phyloP scores from a whole-genome alignment of 2,113 vertebrate genomes.

The Cephalopholis sonnerati region DNA sequence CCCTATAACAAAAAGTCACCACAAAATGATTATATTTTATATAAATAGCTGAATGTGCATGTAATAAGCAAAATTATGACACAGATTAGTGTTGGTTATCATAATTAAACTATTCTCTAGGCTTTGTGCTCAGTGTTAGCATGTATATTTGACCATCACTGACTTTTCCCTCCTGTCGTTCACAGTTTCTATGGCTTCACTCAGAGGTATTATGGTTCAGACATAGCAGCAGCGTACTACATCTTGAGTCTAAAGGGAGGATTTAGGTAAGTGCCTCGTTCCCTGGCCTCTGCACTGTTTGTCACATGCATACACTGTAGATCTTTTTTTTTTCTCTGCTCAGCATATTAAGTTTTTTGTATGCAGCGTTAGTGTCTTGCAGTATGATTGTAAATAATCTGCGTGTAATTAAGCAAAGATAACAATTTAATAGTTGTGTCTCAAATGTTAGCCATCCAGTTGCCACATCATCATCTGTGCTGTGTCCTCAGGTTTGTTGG shows the following conservation, averaged over 20 bases:
- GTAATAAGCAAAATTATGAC: no score
- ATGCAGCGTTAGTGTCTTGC: neutral
- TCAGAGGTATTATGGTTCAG: constrained; percentile 63
- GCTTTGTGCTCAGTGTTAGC: neutral
- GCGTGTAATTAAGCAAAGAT: neutral
- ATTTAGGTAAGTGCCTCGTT: constrained; percentile 82
- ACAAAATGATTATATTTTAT: no score
- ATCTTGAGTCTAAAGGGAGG: constrained; percentile 83
- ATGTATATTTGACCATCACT: neutral
- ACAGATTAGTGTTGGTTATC: neutral
- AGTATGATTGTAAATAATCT: neutral
- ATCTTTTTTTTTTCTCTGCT: neutral
- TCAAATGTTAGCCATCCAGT: neutral
- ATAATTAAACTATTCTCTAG: neutral
- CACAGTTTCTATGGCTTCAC: constrained; percentile 78
- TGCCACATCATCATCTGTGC: neutral
- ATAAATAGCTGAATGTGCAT: no score
- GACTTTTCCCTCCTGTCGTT: constrained; percentile 10
- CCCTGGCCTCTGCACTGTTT: neutral
- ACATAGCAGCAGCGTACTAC: constrained; percentile 82
- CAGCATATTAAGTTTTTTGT: neutral
- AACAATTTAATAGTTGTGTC: neutral
- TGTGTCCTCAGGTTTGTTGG: constrained; percentile 83
- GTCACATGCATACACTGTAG: neutral
- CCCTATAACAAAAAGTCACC: neutral